Base-by-base conservation (phyloP, 2,888 invertebrate species). In the Taphrorychus bicolor region DNA sequence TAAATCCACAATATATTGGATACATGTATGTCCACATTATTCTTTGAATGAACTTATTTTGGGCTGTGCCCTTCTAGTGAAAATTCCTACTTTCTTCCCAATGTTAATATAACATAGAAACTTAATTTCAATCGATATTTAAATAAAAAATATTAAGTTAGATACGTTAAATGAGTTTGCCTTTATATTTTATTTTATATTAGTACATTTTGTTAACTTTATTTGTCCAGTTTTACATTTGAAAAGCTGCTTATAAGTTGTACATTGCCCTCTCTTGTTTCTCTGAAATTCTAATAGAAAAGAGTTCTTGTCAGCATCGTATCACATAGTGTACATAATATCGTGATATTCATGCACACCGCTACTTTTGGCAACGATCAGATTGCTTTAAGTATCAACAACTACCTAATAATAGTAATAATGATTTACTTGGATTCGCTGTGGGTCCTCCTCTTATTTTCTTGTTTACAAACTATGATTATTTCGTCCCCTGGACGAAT, bases 401-500 rank as follows among this genome's bases (percentile, higher is more conserved):
- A n/a, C n/a, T n/a, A n/a, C n/a, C 19, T 18, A n/a, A 59, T 23
- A 59, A 51, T 19, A 59, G 7, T 14, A 5, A 63, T 5, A 45
- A 45, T 45, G 7, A 72, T 60, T 73, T 73, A 75, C 72, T 76
- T 76, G 14, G 71, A 61, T 42, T 70, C 68, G 52, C 75, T 75
- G 49, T 53, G 61, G 41, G 64, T 69, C 78, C 88, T 88, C 72
- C 87, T 82, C 81, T 94, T 94, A 70, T 89, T 89, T 81, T 95
- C 94, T 70, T 95, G 90, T 81, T 94, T 94, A 69, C 89, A 90
- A 81, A 95, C 94, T 70, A 96, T 91, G 72, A 95, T 92, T 76
- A 96, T 95, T 82, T 95, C 94, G 82, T 95, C 95, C 9, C 95
- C 95, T 66, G 92, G 91, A 72, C 91, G 86, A 70, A 96, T 92